phyloP scores from a whole-genome alignment of 2,113 vertebrate genomes.

The Laticauda laticaudata region DNA sequence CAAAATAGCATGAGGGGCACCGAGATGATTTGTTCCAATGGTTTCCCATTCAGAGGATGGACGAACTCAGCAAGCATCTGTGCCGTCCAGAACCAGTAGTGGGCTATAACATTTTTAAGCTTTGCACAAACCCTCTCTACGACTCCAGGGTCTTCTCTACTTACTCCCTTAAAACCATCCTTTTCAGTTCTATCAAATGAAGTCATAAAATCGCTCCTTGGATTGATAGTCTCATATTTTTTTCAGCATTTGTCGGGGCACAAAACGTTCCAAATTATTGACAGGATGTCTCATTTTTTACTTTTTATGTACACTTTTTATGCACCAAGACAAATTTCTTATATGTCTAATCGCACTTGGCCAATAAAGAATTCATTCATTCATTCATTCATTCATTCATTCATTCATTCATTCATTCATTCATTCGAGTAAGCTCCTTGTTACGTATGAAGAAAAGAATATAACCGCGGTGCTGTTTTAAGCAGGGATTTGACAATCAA shows the following conservation, averaged over 20 bases:
- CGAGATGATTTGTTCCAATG: not conserved
- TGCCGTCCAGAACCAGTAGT: slow-evolving; percentile 19
- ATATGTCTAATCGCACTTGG: too few species aligned
- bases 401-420: too few species aligned
- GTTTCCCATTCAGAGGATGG: not conserved
- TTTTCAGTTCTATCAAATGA: not conserved
- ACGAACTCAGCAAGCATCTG: not conserved
- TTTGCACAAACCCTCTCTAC: slow-evolving; percentile 69
- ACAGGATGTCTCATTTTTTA: slow-evolving; percentile 25
- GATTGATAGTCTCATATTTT: slow-evolving; percentile 48
- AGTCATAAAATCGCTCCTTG: slow-evolving; percentile 34
- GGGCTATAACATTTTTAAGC: slow-evolving; percentile 63
- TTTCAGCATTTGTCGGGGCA: slow-evolving; percentile 51
- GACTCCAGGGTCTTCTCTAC: slow-evolving; percentile 39
- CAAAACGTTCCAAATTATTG: slow-evolving; percentile 41
- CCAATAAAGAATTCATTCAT: too few species aligned
- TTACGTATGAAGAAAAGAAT: not conserved
- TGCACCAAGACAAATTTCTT: too few species aligned
- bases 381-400: too few species aligned
- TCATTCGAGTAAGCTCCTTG: too few species aligned
- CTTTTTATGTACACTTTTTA: too few species aligned
- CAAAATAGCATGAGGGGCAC: slow-evolving; percentile 26
- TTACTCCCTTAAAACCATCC: not conserved
- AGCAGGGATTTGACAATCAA: not conserved
- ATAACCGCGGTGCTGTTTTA: not conserved